Percentiles rank a stretch among this genome's conserved stretches.
phyloP scores from a whole-genome alignment of 2,113 vertebrate species.

The Hemichromis elongatus region DNA sequence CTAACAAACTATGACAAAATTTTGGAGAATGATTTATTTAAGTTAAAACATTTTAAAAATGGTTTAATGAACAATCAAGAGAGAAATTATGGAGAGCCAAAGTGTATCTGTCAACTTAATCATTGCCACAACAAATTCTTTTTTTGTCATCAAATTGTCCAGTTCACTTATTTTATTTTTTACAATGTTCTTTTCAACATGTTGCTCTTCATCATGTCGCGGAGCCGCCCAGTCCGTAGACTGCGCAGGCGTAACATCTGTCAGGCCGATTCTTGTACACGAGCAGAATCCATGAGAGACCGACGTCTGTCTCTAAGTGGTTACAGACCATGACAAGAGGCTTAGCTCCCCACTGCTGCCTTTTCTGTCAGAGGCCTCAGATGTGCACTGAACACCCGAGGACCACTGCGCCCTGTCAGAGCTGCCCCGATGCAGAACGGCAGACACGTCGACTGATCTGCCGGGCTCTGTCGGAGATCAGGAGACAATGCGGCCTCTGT shows the following conservation, averaged over 20 bases:
- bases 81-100: not conserved
- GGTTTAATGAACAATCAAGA: not conserved
- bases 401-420: conserved; percentile 23
- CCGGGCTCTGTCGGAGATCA: conserved; percentile 10
- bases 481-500: not conserved
- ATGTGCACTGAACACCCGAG: conserved; percentile 36
- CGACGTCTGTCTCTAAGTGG: conserved; percentile 30
- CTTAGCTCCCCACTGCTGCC: conserved; percentile 28
- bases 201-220: not conserved
- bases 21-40: not conserved
- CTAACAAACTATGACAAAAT: conserved; percentile 2
- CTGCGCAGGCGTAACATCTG: conserved; percentile 9
- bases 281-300: conserved; percentile 33
- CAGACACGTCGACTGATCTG: conserved; percentile 23
- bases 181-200: not conserved
- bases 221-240: not conserved
- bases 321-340: conserved; percentile 52
- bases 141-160: not conserved
- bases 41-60: not conserved
- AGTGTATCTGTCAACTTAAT: not conserved
- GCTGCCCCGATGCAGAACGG: conserved; percentile 8
- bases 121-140: not conserved
- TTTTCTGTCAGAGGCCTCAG: conserved; percentile 43
- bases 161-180: not conserved
- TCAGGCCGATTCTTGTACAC: conserved; percentile 3